phyloP scores from a whole-genome alignment of 2,888 invertebrate species.

The Polietes domitor region DNA sequence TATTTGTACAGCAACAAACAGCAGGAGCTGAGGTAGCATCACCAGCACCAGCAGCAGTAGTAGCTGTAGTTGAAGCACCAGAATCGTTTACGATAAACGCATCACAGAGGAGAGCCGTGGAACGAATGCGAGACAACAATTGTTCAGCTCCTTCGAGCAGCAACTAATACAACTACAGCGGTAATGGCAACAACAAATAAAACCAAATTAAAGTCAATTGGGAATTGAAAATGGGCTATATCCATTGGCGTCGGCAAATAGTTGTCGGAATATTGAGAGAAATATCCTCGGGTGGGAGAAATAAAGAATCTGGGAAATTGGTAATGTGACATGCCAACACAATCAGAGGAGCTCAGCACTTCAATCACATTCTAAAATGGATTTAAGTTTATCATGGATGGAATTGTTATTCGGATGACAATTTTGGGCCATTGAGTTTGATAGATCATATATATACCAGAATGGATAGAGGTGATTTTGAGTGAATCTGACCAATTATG shows the following conservation, averaged over 20 bases:
- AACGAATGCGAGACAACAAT: background rate
- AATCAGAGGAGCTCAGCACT: too few relatives aligned
- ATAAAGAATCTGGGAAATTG: too few relatives aligned
- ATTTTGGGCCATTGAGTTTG: too few relatives aligned
- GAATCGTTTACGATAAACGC: conserved; percentile 27
- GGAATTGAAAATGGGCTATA: conserved; percentile 25
- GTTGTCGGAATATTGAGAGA: background rate
- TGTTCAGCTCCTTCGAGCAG: background rate
- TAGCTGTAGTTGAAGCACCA: background rate
- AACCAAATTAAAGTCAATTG: conserved; percentile 28
- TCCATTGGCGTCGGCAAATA: conserved; percentile 10
- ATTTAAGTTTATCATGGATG: too few relatives aligned
- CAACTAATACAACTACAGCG: conserved; percentile 19
- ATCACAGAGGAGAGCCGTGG: background rate
- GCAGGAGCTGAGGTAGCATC: background rate
- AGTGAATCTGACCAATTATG: too few relatives aligned
- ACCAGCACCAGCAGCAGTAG: background rate
- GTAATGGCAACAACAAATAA: conserved; percentile 33
- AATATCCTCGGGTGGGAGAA: background rate
- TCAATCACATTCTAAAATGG: too few relatives aligned
- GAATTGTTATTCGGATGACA: too few relatives aligned
- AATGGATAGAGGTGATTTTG: too few relatives aligned
- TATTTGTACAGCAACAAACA: conserved; percentile 45
- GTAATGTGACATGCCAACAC: too few relatives aligned
- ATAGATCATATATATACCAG: too few relatives aligned